Evolutionary conservation across 2,797 vertebrate genomes (phyloP), one percentile per base, ranked within the genome.

Genomic region (Siniperca scherzeri): DNA sequence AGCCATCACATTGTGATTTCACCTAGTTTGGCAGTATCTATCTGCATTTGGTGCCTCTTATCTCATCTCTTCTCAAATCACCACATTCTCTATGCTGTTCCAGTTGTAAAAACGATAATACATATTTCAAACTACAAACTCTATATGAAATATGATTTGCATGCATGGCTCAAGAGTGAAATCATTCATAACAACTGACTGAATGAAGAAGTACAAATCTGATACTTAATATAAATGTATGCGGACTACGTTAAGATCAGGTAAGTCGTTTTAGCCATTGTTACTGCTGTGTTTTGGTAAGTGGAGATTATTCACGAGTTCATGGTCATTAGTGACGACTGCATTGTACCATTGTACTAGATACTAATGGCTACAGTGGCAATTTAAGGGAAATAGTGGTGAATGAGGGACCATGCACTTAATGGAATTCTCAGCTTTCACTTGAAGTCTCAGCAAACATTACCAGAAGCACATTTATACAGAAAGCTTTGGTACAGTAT

Each of bases 1-100:
- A 67, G 71, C 77, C 68, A 60, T 71, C 88, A 83, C 85, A 87
- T 92, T 92, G 91, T 76, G 90, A 92, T 86, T 90, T 91, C 88
- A 89, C 88, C 89, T 81, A 88, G 36, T 90, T 90, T 79, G 64
- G 42, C 46, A 44, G 42, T 16, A 36, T 56, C 16, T 27, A 70
- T 69, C 76, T 78, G 56, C 53, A 77, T 69, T 77, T 50, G n/a
- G 9, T 69, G 44, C 65, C 9, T 81, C 68, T 81, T 52, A 82
- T 88, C 73, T 82, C 64, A 68, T 57, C 59, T 33, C 60, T 36
- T 33, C 57, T 76, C 55, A 67, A 30, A n/a, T 78, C 59, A 70
- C 46, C 52, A 33, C 27, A 74, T 80, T 64, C 59, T 80, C 65
- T 19, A 60, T 0, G 10, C 40, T 46, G 40, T 74, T 79, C 33